Evolutionary conservation across 2,113 vertebrate genomes (phyloP).

Genomic region (Ivindomyrus marchei): DNA sequence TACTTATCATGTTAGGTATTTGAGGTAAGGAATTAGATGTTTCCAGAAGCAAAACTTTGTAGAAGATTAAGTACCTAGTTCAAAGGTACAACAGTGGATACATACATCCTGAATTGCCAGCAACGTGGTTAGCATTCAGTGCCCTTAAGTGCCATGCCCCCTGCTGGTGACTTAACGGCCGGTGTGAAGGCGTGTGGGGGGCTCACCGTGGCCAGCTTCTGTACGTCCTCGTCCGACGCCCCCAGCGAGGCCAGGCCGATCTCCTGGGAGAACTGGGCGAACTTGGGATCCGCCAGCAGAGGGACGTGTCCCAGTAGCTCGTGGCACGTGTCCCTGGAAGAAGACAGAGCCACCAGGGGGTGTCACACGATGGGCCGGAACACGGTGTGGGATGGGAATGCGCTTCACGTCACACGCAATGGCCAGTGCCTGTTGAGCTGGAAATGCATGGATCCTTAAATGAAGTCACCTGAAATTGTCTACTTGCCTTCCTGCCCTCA

Average conservation of each 20-base stretch:
- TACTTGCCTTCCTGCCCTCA: background rate
- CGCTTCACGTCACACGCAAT: background rate
- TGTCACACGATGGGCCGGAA: background rate
- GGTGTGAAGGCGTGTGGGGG: background rate
- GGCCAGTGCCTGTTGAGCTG: background rate
- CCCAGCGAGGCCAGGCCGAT: slow-evolving; percentile 92
- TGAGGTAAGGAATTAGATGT: background rate
- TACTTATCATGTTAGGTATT: background rate
- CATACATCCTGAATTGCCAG: background rate
- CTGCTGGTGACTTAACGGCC: background rate
- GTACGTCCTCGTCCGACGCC: slow-evolving; percentile 88
- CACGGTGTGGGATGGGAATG: background rate
- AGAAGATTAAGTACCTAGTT: background rate
- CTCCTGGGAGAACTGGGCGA: slow-evolving; percentile 97
- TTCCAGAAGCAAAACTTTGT: background rate
- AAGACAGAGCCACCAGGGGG: background rate
- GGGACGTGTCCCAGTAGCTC: slow-evolving; percentile 94
- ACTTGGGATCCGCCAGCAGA: slow-evolving; percentile 90
- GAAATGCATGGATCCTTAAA: background rate
- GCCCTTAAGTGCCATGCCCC: background rate
- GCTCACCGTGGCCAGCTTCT: slow-evolving; percentile 94
- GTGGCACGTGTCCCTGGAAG: slow-evolving; percentile 85
- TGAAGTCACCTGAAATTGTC: background rate
- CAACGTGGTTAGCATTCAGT: background rate
- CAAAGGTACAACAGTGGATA: background rate